Conservation (phyloP, 2,797 vertebrate genomes). For the Typhlichthys subterraneus region DNA sequence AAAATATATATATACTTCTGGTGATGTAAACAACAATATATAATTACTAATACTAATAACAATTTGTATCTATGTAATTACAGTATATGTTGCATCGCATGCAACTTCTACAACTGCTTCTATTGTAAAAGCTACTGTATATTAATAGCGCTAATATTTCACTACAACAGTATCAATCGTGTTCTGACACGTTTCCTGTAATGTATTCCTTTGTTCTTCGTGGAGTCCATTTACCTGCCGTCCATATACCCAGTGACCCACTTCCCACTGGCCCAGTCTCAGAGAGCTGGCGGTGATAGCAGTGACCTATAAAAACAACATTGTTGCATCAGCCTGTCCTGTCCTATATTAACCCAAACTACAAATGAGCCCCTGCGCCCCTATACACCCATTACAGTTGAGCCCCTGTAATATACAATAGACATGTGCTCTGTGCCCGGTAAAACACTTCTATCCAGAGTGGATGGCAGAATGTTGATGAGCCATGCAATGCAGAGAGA, state of each 20-base stretch:
- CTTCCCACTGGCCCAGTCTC: slow-evolving; percentile 54
- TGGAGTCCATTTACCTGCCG: slow-evolving; percentile 38
- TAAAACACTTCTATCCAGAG: slow-evolving; percentile 17
- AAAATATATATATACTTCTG: too few relatives aligned
- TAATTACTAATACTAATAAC: too few relatives aligned
- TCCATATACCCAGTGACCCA: slow-evolving; percentile 40
- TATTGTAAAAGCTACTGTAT: too few relatives aligned
- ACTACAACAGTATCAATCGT: neutral
- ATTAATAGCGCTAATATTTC: neutral
- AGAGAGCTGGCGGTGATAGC: slow-evolving; percentile 46
- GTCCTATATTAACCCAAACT: neutral
- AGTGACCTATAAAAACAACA: slow-evolving; percentile 60
- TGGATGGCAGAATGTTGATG: slow-evolving; percentile 25
- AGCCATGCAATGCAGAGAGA: neutral
- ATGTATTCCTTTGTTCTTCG: slow-evolving; percentile 17
- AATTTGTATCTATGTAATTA: too few relatives aligned
- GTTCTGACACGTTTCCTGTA: slow-evolving; percentile 7
- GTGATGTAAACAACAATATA: too few relatives aligned
- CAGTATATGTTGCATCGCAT: too few relatives aligned
- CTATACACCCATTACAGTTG: slow-evolving; percentile 24
- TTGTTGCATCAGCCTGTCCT: neutral
- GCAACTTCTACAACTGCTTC: neutral
- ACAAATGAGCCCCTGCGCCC: slow-evolving; percentile 5
- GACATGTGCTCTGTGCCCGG: slow-evolving; percentile 7
- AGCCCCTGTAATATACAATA: neutral